phyloP scores from a whole-genome alignment of 2,888 invertebrate species.

The Mythimna ferrago region DNA sequence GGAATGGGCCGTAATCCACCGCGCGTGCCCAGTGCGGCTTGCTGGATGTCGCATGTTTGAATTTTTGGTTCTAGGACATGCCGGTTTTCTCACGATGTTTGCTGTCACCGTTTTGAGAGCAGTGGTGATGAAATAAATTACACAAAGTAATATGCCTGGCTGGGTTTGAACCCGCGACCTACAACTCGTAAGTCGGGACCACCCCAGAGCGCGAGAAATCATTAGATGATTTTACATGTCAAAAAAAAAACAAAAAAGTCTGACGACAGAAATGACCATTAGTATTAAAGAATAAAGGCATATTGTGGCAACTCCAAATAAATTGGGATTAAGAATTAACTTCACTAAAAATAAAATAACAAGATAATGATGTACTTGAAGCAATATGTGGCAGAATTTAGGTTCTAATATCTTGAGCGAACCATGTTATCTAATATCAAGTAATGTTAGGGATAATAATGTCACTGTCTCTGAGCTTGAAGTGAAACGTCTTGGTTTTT shows the following conservation, averaged over 20 bases:
- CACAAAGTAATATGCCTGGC: too few species aligned
- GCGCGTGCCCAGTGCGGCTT: too few species aligned
- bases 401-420: constrained; percentile 7
- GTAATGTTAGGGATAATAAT: constrained; percentile 41
- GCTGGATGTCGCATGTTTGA: too few species aligned
- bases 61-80: too few species aligned
- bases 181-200: too few species aligned
- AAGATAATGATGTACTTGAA: constrained; percentile 1
- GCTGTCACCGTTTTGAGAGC: too few species aligned
- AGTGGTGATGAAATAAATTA: too few species aligned
- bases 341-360: not conserved
- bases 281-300: not conserved
- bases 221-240: too few species aligned
- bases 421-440: constrained; percentile 17
- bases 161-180: too few species aligned
- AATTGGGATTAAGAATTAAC: not conserved
- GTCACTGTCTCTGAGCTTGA: constrained; percentile 8
- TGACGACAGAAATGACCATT: not conserved
- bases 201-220: too few species aligned
- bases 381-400: constrained; percentile 4
- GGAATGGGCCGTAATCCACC: too few species aligned
- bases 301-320: not conserved
- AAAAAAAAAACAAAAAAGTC: not conserved
- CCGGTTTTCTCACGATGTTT: too few species aligned
- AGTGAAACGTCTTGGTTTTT: constrained; percentile 40